Evolutionary conservation across 2,113 vertebrate genomes (phyloP), one percentile per base, ranked within the genome.

Genomic region (Cettia cetti): DNA sequence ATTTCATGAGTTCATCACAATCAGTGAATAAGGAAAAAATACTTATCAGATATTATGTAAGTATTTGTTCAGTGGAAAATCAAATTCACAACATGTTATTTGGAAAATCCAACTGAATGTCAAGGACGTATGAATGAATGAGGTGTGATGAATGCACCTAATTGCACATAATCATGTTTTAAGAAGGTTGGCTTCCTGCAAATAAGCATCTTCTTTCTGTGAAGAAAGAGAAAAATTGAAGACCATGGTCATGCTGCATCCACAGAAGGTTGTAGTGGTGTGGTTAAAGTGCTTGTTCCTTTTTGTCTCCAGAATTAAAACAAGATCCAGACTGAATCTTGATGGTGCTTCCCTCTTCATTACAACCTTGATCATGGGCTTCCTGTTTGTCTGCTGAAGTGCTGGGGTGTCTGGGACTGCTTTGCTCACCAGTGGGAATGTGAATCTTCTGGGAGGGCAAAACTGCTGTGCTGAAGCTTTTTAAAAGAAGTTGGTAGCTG

Each of bases 1-100:
- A 94, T 91, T 92, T 85, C 59, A 75, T 65, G 76, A 89, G 84
- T 94, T 95, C 81, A 86, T 90, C 63, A 70, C 7, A 12, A 71
- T 94, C 87, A 94, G 89, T 78, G 30, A 93, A 86, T 40, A 85
- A 76, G 49, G n/a, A 17, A 75, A 92, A 87, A 79, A 65, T 49
- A 82, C 63, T 88, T 70, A 52, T 79, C n/a, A 71, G 39, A 50
- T 88, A 20, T 50, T 57, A 59, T 40, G 15, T 50, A 91, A 88
- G 76, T 86, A 31, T 84, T 91, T 83, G 49, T 82, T 95, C 65
- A 82, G 64, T 61, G 44, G 47, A 42, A 86, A 94, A 71, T 66
- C 14, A 35, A 54, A 81, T 83, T 81, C 22, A 33, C 26, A 71
- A 28, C 57, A 78, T 31, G 24, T 78, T 85, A 56, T 85, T 57